Percentiles rank a stretch among this genome's conserved stretches.
These are phyloP conservation scores for Cheilosia pagana DNA, from an alignment of 2,888 invertebrate genomes.

Conservation along the genomic window DNA sequence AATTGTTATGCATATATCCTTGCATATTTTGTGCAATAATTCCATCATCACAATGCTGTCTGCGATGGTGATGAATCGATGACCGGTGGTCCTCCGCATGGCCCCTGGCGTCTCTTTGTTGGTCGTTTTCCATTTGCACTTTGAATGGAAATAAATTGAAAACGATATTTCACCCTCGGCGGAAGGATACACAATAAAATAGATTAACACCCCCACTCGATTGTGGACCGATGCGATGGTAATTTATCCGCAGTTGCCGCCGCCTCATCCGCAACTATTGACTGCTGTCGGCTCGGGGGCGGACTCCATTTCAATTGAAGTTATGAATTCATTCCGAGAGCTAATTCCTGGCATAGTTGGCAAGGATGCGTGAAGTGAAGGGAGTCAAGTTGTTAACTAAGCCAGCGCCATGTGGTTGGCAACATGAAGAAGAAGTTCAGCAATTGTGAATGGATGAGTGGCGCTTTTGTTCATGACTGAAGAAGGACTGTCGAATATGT, in stretches of 20 bases:
- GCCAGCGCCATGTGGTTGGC: constrained; percentile 29
- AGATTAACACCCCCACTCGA: constrained; percentile 32
- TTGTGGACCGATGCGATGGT: constrained; percentile 3
- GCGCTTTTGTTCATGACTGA: constrained; percentile 12
- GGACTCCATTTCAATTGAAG: background rate
- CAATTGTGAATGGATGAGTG: constrained; percentile 26
- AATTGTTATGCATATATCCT: no score
- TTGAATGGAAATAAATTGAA: constrained; percentile 31
- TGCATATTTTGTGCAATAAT: background rate
- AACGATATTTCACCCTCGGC: constrained; percentile 22
- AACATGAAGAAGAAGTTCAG: constrained; percentile 10
- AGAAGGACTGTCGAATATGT: constrained; percentile 8
- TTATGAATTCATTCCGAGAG: constrained; percentile 40
- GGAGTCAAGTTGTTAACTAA: constrained; percentile 32
- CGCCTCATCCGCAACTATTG: constrained; percentile 1
- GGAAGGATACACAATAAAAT: constrained; percentile 9
- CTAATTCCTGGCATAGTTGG: constrained; percentile 4
- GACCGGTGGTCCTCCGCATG: background rate
- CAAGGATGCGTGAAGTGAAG: background rate
- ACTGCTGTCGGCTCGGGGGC: background rate
- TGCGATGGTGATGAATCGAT: constrained; percentile 15
- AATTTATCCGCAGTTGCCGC: constrained; percentile 26
- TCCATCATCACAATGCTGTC: constrained; percentile 17
- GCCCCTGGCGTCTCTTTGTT: constrained; percentile 31
- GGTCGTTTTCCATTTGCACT: constrained; percentile 3